Evolutionary conservation across 35 echinoderm and acorn worm genomes (phyloP).

Genomic region (Hemicentrotus pulcherrimus): DNA sequence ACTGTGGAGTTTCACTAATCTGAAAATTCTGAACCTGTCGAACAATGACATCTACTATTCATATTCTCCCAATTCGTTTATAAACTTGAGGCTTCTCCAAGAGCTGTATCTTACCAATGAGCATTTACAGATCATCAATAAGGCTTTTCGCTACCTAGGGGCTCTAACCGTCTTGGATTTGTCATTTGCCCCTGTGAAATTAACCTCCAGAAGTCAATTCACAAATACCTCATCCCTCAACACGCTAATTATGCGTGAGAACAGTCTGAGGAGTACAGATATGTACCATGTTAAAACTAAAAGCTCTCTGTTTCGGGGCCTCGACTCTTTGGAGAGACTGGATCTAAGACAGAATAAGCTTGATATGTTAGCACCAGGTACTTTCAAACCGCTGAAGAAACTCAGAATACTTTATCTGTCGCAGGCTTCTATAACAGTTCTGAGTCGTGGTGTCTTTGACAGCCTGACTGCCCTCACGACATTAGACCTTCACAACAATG

Average conservation of each 20-base stretch:
- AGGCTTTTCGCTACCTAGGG: background rate
- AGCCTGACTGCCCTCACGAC: background rate
- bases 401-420: background rate
- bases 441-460: background rate
- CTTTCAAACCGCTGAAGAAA: background rate
- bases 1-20: background rate
- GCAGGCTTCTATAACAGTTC: background rate
- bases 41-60: background rate
- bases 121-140: background rate
- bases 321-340: background rate
- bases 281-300: background rate
- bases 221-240: background rate
- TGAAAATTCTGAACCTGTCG: background rate
- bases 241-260: background rate
- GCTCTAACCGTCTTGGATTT: background rate
- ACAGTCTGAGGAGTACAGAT: background rate
- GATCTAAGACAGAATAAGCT: background rate
- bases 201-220: background rate
- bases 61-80: background rate
- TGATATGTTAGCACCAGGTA: background rate
- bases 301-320: background rate
- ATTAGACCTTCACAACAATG: background rate
- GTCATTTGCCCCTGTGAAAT: background rate
- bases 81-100: background rate
- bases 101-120: slow-evolving; percentile 4